These are phyloP conservation scores for Arizona elegans DNA, from an alignment of 2,113 vertebrate genomes.

Conservation along the genomic window DNA sequence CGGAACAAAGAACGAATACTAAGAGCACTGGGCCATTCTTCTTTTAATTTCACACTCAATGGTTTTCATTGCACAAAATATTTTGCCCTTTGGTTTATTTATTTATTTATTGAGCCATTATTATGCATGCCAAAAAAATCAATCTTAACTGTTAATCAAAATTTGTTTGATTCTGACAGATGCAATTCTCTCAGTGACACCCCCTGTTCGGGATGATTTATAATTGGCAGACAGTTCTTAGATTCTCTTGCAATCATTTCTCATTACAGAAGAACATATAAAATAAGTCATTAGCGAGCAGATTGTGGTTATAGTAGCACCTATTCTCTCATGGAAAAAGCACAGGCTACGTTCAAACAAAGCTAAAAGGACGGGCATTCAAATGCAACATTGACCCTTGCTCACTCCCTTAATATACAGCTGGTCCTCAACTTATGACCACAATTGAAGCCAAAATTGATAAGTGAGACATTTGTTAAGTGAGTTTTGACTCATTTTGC, in stretches of 20 bases:
- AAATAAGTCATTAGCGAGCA: conserved; percentile 10
- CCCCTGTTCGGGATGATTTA: not conserved
- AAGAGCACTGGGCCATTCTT: conserved; percentile 31
- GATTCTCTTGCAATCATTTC: conserved; percentile 21
- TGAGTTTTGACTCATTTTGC: too few relatives aligned
- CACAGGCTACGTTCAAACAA: not conserved
- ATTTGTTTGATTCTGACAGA: conserved; percentile 24
- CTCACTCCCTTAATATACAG: not conserved
- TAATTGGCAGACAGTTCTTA: not conserved
- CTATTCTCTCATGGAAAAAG: not conserved
- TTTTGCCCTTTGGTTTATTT: conserved; percentile 19
- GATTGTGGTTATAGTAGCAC: not conserved
- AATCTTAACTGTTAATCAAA: conserved; percentile 39
- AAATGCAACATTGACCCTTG: not conserved
- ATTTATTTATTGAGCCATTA: not conserved
- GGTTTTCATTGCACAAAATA: conserved; percentile 36
- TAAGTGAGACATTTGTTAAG: too few relatives aligned
- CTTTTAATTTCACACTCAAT: conserved; percentile 37
- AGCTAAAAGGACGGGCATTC: not conserved
- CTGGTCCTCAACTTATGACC: too few relatives aligned
- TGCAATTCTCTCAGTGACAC: not conserved
- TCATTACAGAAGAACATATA: not conserved
- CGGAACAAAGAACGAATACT: conserved; percentile 3
- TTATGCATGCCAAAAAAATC: conserved; percentile 22
- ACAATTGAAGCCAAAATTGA: too few relatives aligned